Evolutionary conservation across 2,797 vertebrate genomes (phyloP), one percentile per base, ranked within the genome.

Genomic region (Pipistrellus kuhlii): DNA sequence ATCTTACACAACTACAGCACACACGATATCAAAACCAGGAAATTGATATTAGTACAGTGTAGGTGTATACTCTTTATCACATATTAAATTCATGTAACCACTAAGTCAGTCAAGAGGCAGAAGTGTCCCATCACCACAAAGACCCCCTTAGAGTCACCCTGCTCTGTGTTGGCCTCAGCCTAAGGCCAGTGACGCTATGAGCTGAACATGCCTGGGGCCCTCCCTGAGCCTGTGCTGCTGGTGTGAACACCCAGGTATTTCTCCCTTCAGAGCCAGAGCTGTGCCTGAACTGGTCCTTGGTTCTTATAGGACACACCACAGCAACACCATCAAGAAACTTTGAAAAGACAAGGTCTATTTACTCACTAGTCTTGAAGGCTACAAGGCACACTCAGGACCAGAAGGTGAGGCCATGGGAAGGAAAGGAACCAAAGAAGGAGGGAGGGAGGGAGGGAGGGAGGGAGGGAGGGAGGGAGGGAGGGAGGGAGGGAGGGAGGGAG

Each of bases 211-310:
- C 46, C 71, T 10, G 41, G 18, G 25, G 41, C 38, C 14, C 41
- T 23, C 80, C 8, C 80, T n/a, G 41, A 30, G 38, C 35, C 5
- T 4, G 0, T 21, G 10, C 25, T 8, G 5, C 0, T 4, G 9
- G 4, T 55, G 62, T 32, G 27, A 64, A 21, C 44, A 27, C 30
- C 62, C 62, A n/a, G 62, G 30, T 14, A 64, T n/a, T 64, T n/a
- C 14, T 64, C 62, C 62, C 30, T n/a, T 64, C 30, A 64, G 62
- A 64, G 62, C 30, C 62, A n/a, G 62, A n/a, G 59, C n/a, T 64
- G 30, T n/a, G 62, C 14, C 30, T 17, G 62, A 64, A n/a, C 62
- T 64, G 62, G 62, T n/a, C 30, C 30, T 64, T 30, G 59, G 59
- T 62, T 64, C 25, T 64, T n/a, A 64, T 64, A n/a, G 17, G 30